phyloP scores from a whole-genome alignment of 2,113 vertebrate species.

The Xenopus tropicalis region DNA sequence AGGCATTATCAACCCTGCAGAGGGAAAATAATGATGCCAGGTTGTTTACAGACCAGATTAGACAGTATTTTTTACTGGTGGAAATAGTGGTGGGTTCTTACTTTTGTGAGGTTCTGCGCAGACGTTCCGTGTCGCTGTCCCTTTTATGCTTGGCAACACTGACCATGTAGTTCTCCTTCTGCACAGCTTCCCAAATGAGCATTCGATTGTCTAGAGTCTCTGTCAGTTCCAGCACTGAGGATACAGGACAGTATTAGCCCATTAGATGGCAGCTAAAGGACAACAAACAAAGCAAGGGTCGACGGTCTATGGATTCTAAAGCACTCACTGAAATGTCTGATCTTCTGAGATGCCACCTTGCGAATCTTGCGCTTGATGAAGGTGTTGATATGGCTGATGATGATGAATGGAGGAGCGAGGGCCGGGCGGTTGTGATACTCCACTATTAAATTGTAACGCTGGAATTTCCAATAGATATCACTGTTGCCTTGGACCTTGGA shows the following conservation, averaged over 20 bases:
- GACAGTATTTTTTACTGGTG: too few species aligned
- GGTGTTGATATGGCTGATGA: conserved; percentile 75
- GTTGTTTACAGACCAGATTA: too few species aligned
- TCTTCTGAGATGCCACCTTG: conserved; percentile 50
- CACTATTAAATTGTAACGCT: conserved; percentile 81
- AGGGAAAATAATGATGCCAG: conserved; percentile 1
- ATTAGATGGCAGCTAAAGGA: neutral
- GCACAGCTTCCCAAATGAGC: conserved; percentile 77
- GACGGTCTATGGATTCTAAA: neutral
- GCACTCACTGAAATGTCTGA: conserved; percentile 61
- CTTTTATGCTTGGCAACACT: conserved; percentile 66
- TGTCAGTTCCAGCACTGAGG: conserved; percentile 60
- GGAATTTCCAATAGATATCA: conserved; percentile 85
- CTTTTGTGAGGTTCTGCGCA: conserved; percentile 80
- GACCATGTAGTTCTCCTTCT: conserved; percentile 76
- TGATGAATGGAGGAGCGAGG: conserved; percentile 78
- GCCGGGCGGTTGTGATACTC: conserved; percentile 80
- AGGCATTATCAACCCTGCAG: conserved; percentile 71
- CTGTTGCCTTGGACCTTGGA: conserved; percentile 80
- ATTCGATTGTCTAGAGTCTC: conserved; percentile 60
- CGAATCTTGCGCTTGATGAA: conserved; percentile 63
- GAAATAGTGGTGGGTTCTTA: conserved; percentile 48
- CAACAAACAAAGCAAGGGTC: neutral
- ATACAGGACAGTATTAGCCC: neutral
- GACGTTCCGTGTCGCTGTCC: conserved; percentile 73